Percentiles rank a stretch among this genome's conserved stretches.
Evolutionary conservation across 2,888 invertebrate genomes (phyloP).

Genomic region (Sepiola atlantica): DNA sequence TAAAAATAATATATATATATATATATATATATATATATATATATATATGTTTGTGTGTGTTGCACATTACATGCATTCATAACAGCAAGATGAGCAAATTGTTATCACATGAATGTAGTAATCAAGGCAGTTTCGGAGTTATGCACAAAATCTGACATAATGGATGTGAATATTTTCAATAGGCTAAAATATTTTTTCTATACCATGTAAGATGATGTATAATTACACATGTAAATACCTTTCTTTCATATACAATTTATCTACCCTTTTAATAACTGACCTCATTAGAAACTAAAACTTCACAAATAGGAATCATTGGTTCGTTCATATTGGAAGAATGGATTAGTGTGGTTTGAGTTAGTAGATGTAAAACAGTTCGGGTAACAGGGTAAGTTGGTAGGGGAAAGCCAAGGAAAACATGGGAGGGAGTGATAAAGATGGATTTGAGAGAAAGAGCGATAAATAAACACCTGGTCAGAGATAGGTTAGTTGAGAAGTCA

Average conservation of each 20-base stretch:
- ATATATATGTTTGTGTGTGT: neutral
- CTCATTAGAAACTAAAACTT: neutral
- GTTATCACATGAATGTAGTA: neutral
- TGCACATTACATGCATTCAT: too few relatives aligned
- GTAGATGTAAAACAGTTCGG: too few relatives aligned
- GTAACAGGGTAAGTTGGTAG: too few relatives aligned
- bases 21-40: neutral
- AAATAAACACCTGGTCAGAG: too few relatives aligned
- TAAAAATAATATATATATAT: too few relatives aligned
- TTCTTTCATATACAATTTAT: neutral
- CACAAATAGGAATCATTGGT: neutral
- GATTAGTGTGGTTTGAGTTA: too few relatives aligned
- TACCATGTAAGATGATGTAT: neutral
- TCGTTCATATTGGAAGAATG: too few relatives aligned
- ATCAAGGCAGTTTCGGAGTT: neutral
- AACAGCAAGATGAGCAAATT: slow-evolving; percentile 11
- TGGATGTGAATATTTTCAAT: neutral
- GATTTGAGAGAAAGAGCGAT: too few relatives aligned
- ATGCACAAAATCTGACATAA: neutral
- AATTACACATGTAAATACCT: neutral
- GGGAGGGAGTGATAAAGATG: too few relatives aligned
- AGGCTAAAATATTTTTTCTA: neutral
- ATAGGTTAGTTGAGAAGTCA: too few relatives aligned
- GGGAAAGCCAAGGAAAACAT: too few relatives aligned
- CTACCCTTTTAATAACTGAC: neutral